Conservation (phyloP, 2,113 vertebrate genomes). For the Hyaena hyaena region DNA sequence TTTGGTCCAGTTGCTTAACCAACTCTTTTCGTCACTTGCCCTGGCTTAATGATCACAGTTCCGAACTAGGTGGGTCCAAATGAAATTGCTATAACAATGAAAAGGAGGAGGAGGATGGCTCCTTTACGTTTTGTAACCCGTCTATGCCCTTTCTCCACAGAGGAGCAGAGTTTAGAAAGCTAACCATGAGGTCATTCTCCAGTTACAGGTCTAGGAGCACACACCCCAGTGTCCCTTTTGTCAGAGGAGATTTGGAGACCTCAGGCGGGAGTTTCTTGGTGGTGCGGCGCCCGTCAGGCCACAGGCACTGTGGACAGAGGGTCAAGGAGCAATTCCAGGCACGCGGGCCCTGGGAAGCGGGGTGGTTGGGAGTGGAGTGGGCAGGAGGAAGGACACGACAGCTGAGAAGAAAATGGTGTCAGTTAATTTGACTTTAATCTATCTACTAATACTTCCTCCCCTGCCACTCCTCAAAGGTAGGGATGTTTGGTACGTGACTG, state of each 20-base stretch:
- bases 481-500: not conserved
- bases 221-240: not conserved
- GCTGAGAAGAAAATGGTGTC: not conserved
- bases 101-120: not conserved
- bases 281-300: rapidly evolving
- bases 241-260: not conserved
- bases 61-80: not conserved
- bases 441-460: not conserved
- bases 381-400: not conserved
- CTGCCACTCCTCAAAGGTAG: too few species aligned
- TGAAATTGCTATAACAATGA: not conserved
- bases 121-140: not conserved
- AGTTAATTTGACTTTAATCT: not conserved
- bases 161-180: not conserved
- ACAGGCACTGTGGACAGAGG: rapidly evolving
- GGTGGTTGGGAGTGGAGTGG: rapidly evolving
- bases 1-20: constrained; percentile 60
- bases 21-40: not conserved
- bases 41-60: constrained; percentile 6
- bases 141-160: not conserved
- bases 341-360: rapidly evolving
- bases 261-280: not conserved
- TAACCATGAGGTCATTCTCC: not conserved
- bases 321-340: rapidly evolving
- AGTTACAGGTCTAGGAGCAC: not conserved